phyloP scores from a whole-genome alignment of 2,113 vertebrate species.

The Peromyscus maniculatus region DNA sequence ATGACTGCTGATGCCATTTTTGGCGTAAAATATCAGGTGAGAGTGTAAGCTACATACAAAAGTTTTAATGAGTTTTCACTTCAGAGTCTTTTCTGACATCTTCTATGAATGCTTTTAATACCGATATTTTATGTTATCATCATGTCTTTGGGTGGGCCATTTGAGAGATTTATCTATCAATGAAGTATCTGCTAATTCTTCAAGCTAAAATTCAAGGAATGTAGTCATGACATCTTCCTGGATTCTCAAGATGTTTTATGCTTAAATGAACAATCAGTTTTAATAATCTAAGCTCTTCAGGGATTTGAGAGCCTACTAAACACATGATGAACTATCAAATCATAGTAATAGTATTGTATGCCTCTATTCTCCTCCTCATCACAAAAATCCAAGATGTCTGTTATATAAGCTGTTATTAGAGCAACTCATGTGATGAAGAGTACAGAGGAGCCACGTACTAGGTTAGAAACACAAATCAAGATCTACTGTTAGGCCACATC shows the following conservation, averaged over 20 bases:
- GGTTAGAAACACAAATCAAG: background rate
- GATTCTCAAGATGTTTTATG: background rate
- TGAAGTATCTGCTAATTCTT: constrained; percentile 18
- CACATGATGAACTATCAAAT: background rate
- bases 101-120: constrained; percentile 37
- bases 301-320: background rate
- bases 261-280: constrained; percentile 1
- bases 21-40: background rate
- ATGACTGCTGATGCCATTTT: constrained; percentile 42
- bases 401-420: background rate
- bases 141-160: background rate
- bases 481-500: background rate
- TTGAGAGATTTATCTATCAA: background rate
- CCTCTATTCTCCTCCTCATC: background rate
- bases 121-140: background rate
- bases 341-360: background rate
- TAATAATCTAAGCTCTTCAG: constrained; percentile 15
- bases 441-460: background rate
- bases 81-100: background rate
- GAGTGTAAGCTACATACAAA: constrained; percentile 27
- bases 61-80: constrained; percentile 41
- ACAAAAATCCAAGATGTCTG: background rate
- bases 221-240: background rate
- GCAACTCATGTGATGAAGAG: background rate
- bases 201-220: background rate